Conservation (phyloP, 2,113 vertebrate genomes). For the Daphoenositta chrysoptera region DNA sequence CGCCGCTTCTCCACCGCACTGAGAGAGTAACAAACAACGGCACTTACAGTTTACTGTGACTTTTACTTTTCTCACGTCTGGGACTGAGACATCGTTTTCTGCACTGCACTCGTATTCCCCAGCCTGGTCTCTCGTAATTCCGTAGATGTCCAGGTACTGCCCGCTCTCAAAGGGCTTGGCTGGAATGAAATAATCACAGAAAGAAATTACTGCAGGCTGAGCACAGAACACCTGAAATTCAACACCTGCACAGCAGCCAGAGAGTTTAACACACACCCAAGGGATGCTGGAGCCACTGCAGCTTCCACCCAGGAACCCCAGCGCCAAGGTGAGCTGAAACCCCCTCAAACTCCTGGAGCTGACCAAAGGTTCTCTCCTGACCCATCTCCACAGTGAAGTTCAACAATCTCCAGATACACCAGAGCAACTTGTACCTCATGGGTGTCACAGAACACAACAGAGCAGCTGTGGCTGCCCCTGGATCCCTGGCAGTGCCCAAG, state of each 20-base stretch:
- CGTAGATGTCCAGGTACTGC: constrained; percentile 95
- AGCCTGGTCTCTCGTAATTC: constrained; percentile 92
- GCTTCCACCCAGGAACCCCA: background rate
- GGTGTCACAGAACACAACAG: background rate
- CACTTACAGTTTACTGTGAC: constrained; percentile 98
- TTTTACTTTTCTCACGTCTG: constrained; percentile 92
- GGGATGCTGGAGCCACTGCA: background rate
- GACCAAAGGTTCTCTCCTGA: background rate
- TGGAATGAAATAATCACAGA: constrained; percentile 54
- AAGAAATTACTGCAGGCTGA: background rate
- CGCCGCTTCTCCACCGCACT: fast-evolving
- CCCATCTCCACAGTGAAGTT: background rate
- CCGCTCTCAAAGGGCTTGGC: constrained; percentile 92
- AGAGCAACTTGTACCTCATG: background rate
- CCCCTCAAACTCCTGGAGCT: background rate
- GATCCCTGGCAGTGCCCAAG: fast-evolving
- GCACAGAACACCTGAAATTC: background rate
- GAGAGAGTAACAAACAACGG: background rate
- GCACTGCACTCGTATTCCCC: constrained; percentile 96
- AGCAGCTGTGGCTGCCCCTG: background rate
- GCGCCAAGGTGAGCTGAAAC: background rate
- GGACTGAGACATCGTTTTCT: constrained; percentile 91
- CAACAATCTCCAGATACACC: background rate
- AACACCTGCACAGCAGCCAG: background rate
- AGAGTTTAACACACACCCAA: fast-evolving